These are phyloP conservation scores for Montipora capitata DNA, from an alignment of 92 coral and sea anemone genomes.

Conservation along the genomic window DNA sequence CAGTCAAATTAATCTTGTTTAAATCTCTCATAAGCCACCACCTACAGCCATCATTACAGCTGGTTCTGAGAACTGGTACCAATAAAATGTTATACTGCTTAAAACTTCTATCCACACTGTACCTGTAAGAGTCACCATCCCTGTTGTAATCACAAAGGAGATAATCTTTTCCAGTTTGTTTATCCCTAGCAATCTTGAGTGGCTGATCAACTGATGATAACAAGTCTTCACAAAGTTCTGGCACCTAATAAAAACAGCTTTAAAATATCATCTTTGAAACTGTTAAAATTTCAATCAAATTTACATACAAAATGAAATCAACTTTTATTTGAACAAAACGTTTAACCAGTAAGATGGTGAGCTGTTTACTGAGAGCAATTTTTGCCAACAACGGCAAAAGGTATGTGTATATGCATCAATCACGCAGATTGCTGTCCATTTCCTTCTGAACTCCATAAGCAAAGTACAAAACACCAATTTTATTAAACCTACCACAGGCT, in stretches of 20 bases:
- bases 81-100: too few relatives aligned
- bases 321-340: background rate
- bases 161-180: slow-evolving; percentile 97
- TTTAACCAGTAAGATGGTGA: too few relatives aligned
- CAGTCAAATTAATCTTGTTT: too few relatives aligned
- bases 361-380: background rate
- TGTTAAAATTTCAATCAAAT: too few relatives aligned
- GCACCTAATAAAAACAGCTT: slow-evolving; percentile 73
- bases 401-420: background rate
- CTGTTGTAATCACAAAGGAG: slow-evolving; percentile 98
- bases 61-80: too few relatives aligned
- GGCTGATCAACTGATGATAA: slow-evolving; percentile 99
- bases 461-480: too few relatives aligned
- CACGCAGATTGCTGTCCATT: background rate
- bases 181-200: slow-evolving; percentile 96
- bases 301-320: too few relatives aligned
- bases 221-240: slow-evolving; percentile 93
- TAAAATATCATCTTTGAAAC: too few relatives aligned
- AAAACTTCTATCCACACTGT: background rate
- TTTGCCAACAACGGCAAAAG: background rate
- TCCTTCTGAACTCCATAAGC: background rate
- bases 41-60: too few relatives aligned
- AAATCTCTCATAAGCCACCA: too few relatives aligned
- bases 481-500: too few relatives aligned
- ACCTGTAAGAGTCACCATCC: slow-evolving; percentile 99